Conservation (phyloP, 1,140 invertebrate species). For the Caenorhabditis briggsae region DNA sequence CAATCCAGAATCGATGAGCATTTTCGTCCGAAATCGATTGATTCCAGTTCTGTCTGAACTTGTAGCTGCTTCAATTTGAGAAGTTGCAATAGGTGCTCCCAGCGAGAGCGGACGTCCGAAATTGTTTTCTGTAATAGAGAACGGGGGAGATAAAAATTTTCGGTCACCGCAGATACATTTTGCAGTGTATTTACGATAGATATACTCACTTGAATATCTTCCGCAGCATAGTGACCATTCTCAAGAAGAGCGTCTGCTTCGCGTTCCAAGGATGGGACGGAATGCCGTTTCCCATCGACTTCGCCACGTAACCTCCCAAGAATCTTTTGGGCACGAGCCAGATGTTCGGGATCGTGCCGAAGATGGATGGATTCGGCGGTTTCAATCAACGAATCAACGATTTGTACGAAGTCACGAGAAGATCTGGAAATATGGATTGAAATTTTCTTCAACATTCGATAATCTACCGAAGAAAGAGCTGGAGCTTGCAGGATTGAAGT, state of each 20-base stretch:
- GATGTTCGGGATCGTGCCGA: background rate
- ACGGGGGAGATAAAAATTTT: background rate
- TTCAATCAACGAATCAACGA: background rate
- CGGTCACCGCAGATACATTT: too few species aligned
- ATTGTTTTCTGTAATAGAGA: constrained; percentile 1
- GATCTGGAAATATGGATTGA: background rate
- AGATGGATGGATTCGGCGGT: background rate
- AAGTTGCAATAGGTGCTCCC: background rate
- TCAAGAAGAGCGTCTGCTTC: background rate
- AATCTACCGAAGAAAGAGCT: background rate
- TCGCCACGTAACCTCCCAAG: background rate
- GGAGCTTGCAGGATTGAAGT: constrained; percentile 3
- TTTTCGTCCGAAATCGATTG: background rate
- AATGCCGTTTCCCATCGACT: constrained; percentile 1
- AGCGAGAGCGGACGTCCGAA: background rate
- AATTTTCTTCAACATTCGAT: background rate
- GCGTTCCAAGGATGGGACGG: background rate
- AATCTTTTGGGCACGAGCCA: background rate
- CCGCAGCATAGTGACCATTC: background rate
- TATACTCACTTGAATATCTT: constrained; percentile 15
- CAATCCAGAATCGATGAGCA: background rate
- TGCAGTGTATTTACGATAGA: too few species aligned
- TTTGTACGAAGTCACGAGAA: background rate
- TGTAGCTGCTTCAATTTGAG: constrained; percentile 1
- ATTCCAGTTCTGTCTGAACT: constrained; percentile 1